phyloP scores from a whole-genome alignment of 1,140 invertebrate species.

The Philotrypesis tridentata region DNA sequence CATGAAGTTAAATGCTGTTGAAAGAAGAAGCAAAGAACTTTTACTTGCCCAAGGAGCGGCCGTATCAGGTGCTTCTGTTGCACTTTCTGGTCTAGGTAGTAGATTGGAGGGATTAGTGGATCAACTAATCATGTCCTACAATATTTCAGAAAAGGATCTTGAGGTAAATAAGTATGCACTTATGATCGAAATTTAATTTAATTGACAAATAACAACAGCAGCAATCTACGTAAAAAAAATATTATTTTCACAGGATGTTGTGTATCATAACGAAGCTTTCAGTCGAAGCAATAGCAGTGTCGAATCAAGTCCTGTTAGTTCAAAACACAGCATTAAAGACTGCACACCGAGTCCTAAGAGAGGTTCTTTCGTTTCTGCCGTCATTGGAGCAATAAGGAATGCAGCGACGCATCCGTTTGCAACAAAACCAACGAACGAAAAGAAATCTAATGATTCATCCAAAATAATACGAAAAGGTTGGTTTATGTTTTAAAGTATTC shows the following conservation, averaged over 20 bases:
- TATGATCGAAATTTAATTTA: too few relatives aligned
- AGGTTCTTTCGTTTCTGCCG: conserved; percentile 80
- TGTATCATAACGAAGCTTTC: conserved; percentile 84
- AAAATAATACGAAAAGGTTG: conserved; percentile 67
- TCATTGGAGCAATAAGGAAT: conserved; percentile 80
- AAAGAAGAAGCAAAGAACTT: conserved; percentile 78
- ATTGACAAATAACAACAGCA: neutral
- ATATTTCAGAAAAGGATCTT: conserved; percentile 83
- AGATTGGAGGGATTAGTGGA: conserved; percentile 82
- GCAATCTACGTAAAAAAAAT: neutral
- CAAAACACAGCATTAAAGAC: conserved; percentile 72
- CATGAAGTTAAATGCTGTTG: conserved; percentile 77
- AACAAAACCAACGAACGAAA: conserved; percentile 60
- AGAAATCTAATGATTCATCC: conserved; percentile 57
- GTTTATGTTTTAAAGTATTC: neutral
- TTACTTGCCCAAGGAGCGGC: conserved; percentile 81
- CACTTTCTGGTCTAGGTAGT: conserved; percentile 80
- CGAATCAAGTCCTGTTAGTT: conserved; percentile 77
- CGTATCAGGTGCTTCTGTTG: conserved; percentile 81
- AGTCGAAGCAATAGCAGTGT: conserved; percentile 77
- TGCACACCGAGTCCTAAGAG: conserved; percentile 76
- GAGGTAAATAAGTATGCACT: too few relatives aligned
- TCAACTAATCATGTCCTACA: conserved; percentile 82
- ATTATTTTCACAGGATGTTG: conserved; percentile 75
- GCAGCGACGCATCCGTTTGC: conserved; percentile 76